Evolutionary conservation across 2,113 vertebrate genomes (phyloP).

Genomic region (Furnarius figulus): DNA sequence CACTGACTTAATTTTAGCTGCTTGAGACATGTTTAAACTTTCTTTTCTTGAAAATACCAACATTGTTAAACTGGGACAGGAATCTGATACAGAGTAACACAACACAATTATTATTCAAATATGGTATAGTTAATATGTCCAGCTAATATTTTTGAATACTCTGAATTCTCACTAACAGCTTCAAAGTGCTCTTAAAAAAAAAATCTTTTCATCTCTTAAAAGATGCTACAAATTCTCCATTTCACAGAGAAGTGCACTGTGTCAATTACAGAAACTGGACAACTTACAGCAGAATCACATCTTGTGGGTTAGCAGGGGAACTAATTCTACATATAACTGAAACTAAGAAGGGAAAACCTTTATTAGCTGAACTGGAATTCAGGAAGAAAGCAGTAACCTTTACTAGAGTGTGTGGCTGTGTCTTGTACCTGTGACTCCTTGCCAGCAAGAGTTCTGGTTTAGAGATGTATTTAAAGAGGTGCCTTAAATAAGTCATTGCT

Average conservation of each 20-base stretch:
- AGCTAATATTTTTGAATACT: background rate
- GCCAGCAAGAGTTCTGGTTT: background rate
- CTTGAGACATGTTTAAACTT: background rate
- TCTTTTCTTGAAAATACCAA: background rate
- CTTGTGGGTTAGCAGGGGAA: background rate
- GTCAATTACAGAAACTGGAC: background rate
- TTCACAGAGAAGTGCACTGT: background rate
- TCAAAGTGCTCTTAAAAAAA: background rate
- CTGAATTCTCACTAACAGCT: background rate
- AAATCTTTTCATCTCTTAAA: background rate
- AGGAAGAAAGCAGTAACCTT: background rate
- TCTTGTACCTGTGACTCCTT: background rate
- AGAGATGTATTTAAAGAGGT: background rate
- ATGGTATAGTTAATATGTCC: background rate
- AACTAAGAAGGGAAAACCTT: background rate
- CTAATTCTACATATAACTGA: background rate
- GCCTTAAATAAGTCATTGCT: background rate
- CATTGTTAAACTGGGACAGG: accelerated
- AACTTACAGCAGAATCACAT: background rate
- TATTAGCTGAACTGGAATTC: background rate
- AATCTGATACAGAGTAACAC: background rate
- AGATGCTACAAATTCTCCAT: background rate
- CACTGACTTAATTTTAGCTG: background rate
- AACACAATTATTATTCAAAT: background rate
- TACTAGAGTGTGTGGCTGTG: background rate